Conservation (phyloP, 2,797 vertebrate genomes). For the Rhabdomys pumilio region DNA sequence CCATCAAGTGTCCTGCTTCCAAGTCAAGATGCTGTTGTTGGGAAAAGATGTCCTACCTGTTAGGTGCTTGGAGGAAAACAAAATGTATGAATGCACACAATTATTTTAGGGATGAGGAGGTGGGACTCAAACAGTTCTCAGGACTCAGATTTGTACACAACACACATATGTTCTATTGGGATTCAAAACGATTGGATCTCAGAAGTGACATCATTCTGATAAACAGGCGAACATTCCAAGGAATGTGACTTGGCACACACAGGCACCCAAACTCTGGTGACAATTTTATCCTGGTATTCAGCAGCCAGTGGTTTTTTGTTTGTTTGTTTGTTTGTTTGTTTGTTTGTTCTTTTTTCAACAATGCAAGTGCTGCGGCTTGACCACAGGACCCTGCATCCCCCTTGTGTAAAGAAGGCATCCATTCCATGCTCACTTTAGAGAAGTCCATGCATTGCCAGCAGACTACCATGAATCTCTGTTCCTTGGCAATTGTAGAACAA, state of each 20-base stretch:
- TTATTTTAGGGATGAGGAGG: background rate
- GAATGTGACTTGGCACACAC: background rate
- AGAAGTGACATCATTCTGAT: constrained; percentile 12
- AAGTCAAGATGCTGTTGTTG: background rate
- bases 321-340: background rate
- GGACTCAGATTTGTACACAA: constrained; percentile 15
- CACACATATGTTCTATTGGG: background rate
- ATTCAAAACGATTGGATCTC: constrained; percentile 43
- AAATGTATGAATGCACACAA: background rate
- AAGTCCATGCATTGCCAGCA: background rate
- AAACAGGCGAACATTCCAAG: background rate
- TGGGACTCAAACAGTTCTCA: constrained; percentile 22
- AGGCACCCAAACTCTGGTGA: background rate
- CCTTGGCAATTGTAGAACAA: background rate
- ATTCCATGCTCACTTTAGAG: background rate
- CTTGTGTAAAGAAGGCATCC: background rate
- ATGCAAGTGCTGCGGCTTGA: background rate
- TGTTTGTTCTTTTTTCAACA: background rate
- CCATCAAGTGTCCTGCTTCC: constrained; percentile 5
- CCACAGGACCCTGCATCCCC: background rate
- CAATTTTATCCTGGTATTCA: background rate
- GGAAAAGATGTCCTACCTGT: background rate
- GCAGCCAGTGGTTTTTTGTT: background rate
- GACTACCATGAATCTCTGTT: background rate
- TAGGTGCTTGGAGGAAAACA: background rate